Conservation (phyloP, 2,797 vertebrate species). For the Adrianichthys oophorus region DNA sequence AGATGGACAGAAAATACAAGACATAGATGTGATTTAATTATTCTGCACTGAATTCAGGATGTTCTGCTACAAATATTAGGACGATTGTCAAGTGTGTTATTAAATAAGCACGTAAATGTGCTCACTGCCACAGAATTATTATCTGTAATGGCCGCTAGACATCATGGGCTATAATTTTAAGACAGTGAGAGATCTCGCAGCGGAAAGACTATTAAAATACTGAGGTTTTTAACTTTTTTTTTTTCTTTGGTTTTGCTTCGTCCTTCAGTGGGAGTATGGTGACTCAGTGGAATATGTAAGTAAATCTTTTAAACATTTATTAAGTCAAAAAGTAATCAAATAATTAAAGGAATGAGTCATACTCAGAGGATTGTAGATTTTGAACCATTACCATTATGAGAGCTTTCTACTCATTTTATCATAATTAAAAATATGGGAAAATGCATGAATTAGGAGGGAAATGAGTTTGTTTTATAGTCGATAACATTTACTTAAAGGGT, state of each 20-base stretch:
- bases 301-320: slow-evolving; percentile 62
- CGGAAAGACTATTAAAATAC: slow-evolving; percentile 32
- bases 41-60: too few relatives aligned
- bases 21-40: too few relatives aligned
- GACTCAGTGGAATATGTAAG: slow-evolving; percentile 95
- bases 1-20: too few relatives aligned
- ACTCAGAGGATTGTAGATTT: slow-evolving; percentile 26
- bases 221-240: slow-evolving; percentile 53
- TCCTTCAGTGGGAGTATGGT: slow-evolving; percentile 90
- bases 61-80: too few relatives aligned
- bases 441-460: slow-evolving; percentile 16
- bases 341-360: slow-evolving; percentile 34
- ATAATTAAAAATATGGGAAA: slow-evolving; percentile 2
- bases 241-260: slow-evolving; percentile 54
- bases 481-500: not conserved
- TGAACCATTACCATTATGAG: slow-evolving; percentile 13
- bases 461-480: slow-evolving; percentile 31
- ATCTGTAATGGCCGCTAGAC: not conserved
- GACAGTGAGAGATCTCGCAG: not conserved
- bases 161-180: not conserved
- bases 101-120: not conserved
- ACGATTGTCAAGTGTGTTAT: not conserved
- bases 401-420: slow-evolving; percentile 11
- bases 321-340: slow-evolving; percentile 11
- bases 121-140: not conserved